Evolutionary conservation across 1,140 invertebrate species (phyloP).

Genomic region (Parasteatoda tepidariorum): DNA sequence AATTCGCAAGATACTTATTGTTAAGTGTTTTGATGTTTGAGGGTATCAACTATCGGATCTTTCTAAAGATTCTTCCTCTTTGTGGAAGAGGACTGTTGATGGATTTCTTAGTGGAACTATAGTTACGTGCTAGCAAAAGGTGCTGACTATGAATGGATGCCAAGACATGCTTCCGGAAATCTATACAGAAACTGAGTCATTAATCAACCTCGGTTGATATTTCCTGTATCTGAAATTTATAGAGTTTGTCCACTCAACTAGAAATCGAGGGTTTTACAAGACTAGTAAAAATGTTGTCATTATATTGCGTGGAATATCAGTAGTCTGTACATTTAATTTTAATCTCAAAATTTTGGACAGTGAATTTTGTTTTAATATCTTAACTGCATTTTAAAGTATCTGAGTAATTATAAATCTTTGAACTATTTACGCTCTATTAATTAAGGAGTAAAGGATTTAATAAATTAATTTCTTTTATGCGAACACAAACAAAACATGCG

Average conservation of each 20-base stretch:
- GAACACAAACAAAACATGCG: too few relatives aligned
- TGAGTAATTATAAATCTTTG: too few relatives aligned
- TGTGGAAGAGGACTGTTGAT: constrained; percentile 36
- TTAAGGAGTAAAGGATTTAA: too few relatives aligned
- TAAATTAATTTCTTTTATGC: too few relatives aligned
- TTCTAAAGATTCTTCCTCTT: constrained; percentile 38
- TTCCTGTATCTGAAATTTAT: neutral
- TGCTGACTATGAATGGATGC: constrained; percentile 11
- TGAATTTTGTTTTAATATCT: too few relatives aligned
- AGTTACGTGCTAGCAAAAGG: neutral
- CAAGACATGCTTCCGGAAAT: constrained; percentile 6
- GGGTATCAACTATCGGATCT: constrained; percentile 37
- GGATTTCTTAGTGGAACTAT: constrained; percentile 26
- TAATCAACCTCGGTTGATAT: constrained; percentile 22
- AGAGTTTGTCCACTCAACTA: neutral
- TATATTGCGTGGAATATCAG: too few relatives aligned
- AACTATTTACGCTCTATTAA: too few relatives aligned
- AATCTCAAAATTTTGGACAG: too few relatives aligned
- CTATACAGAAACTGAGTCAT: constrained; percentile 4
- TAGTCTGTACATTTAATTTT: too few relatives aligned
- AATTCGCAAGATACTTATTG: constrained; percentile 50
- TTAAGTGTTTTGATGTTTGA: constrained; percentile 57
- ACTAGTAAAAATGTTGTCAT: too few relatives aligned
- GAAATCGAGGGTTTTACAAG: too few relatives aligned
- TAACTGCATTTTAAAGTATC: too few relatives aligned